Evolutionary conservation across 2,113 vertebrate species (phyloP).

Genomic region (Polypterus senegalus): DNA sequence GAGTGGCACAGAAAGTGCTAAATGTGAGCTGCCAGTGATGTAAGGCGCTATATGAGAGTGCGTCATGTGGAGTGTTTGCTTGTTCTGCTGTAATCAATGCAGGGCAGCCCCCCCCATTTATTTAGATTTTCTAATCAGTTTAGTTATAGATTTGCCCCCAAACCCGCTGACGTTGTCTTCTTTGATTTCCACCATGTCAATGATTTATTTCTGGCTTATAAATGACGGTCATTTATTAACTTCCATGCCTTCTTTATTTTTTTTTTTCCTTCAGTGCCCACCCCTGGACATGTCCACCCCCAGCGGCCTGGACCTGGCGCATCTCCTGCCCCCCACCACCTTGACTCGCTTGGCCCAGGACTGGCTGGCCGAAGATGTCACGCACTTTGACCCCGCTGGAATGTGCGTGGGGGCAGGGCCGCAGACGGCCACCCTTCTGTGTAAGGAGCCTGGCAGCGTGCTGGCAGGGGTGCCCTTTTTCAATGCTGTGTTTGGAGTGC

Average conservation of each 20-base stretch:
- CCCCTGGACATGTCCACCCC: constrained; percentile 22
- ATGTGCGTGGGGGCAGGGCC: constrained; percentile 41
- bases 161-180: too few species aligned
- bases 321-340: constrained; percentile 38
- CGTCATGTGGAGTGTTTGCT: too few species aligned
- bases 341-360: constrained; percentile 44
- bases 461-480: constrained; percentile 68
- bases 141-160: too few species aligned
- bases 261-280: neutral
- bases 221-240: too few species aligned
- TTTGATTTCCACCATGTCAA: too few species aligned
- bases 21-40: too few species aligned
- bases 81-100: too few species aligned
- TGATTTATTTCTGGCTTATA: too few species aligned
- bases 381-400: constrained; percentile 51
- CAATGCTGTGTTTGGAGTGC: constrained; percentile 54
- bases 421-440: constrained; percentile 39
- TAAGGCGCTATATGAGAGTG: too few species aligned
- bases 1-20: too few species aligned
- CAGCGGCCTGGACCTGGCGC: constrained; percentile 1
- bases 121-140: too few species aligned
- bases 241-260: neutral
- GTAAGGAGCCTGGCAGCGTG: constrained; percentile 51
- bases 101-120: too few species aligned
- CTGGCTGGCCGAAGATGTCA: constrained; percentile 68